A percentile compares a stretch with the other conserved stretches of the same genome.
Conservation (phyloP, 1,140 invertebrate genomes). For the Listronotus oregonensis region DNA sequence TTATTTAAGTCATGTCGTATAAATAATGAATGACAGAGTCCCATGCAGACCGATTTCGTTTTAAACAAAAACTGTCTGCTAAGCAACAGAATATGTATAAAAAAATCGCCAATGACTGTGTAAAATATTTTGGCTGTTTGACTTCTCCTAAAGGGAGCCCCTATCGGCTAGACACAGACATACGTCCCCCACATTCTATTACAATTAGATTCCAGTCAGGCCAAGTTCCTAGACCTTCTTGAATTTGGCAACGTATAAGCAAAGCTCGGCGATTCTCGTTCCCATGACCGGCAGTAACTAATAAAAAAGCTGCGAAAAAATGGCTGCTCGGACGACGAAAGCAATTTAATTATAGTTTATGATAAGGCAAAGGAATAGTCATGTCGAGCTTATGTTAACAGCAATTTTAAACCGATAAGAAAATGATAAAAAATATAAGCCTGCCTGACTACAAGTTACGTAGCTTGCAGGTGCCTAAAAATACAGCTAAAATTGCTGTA, state of each 20-base stretch:
- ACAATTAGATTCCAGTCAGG: constrained; percentile 47
- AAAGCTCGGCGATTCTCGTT: background rate
- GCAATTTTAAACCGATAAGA: constrained; percentile 10
- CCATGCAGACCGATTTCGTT: constrained; percentile 7
- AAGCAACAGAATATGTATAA: constrained; percentile 27
- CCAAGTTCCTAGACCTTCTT: constrained; percentile 43
- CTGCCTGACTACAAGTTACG: background rate
- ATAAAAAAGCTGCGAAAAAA: constrained; percentile 32
- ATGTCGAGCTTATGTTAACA: constrained; percentile 9
- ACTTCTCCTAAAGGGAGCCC: constrained; percentile 48
- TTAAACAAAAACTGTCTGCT: background rate
- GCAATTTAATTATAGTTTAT: constrained; percentile 7
- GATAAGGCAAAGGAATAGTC: constrained; percentile 12
- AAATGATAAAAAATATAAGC: constrained; percentile 12
- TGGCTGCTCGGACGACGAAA: constrained; percentile 17
- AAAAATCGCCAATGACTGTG: constrained; percentile 49
- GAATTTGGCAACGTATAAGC: constrained; percentile 35
- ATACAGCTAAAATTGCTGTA: too few species aligned
- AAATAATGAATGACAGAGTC: constrained; percentile 7
- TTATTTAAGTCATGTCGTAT: background rate
- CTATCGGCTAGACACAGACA: constrained; percentile 43
- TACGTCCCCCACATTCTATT: constrained; percentile 44
- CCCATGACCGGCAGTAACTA: constrained; percentile 23
- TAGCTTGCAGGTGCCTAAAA: background rate
- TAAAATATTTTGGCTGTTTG: constrained; percentile 47